Base-by-base conservation (phyloP, 2,113 vertebrate species). In the Oncorhynchus gorbuscha region DNA sequence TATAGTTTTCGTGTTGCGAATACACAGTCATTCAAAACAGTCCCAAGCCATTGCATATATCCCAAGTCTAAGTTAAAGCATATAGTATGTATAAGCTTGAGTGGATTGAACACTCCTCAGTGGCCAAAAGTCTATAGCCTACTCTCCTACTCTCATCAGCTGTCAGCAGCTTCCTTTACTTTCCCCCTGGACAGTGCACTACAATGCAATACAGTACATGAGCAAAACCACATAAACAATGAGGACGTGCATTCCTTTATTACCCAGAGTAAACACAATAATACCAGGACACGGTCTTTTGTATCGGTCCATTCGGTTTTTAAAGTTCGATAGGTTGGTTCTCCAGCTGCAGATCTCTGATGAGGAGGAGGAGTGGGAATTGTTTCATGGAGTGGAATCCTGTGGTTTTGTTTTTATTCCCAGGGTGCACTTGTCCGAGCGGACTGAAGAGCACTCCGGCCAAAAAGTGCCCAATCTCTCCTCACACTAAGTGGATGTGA, bases 351-450 rank as follows among this genome's bases (percentile, higher is more conserved):
- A 86, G 79, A 83, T 88, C 88, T 88, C 83, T 30, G 75, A 87
- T 78, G 87, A 39, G 1, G 35, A 45, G 39, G 75, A 79, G 76
- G 79, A 77, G 85, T 74, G 58, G 79, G 75, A 88, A 89, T 89
- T 89, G 85, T 86, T 89, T 89, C 83, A 86, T 92, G 88, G 81
- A 84, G 83, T 89, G 82, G 84, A 91, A 91, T 82, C 84, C 85
- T 83, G 83, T 74, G 85, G 85, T 86, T 86, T 87, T 81, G 74
- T 86, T 83, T 91, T 83, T 85, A 83, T 87, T 90, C 86, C 85
- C 84, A 84, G 79, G 83, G 85, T 88, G 78, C 71, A 79, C 49
- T 83, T 89, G 84, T 66, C 82, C 30, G 49, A 78, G 81, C 77
- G 85, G 78, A 89, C 80, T 88, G 85, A 86, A 89, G 85, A 88